phyloP scores from a whole-genome alignment of 1,140 invertebrate genomes.

The Mizuhopecten yessoensis region DNA sequence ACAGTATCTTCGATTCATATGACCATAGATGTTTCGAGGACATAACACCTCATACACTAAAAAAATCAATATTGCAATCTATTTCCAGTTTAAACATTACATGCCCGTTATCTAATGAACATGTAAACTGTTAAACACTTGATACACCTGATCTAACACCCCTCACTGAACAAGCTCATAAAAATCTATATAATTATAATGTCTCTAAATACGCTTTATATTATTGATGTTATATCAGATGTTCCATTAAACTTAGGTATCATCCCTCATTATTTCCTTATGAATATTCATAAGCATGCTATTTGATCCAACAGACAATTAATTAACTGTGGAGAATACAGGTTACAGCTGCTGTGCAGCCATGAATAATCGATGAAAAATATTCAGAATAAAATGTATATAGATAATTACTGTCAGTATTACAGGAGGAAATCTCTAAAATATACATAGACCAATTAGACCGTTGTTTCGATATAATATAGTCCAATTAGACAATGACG shows the following conservation, averaged over 20 bases:
- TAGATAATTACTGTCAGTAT: slow-evolving; percentile 23
- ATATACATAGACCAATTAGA: not conserved
- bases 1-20: too few relatives aligned
- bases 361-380: not conserved
- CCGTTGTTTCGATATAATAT: not conserved
- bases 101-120: too few relatives aligned
- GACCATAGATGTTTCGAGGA: too few relatives aligned
- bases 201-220: not conserved
- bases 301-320: not conserved
- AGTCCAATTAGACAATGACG: not conserved
- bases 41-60: too few relatives aligned
- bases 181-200: slow-evolving; percentile 8
- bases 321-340: slow-evolving; percentile 13
- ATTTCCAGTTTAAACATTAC: too few relatives aligned
- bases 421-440: not conserved
- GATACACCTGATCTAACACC: too few relatives aligned
- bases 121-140: not conserved
- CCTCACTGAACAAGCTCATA: not conserved
- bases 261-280: slow-evolving; percentile 5
- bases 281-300: not conserved
- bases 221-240: not conserved
- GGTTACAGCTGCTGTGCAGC: not conserved
- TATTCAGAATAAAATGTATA: not conserved
- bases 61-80: too few relatives aligned
- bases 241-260: not conserved